phyloP scores from a whole-genome alignment of 1,140 invertebrate species.

The Kradibia gibbosae region DNA sequence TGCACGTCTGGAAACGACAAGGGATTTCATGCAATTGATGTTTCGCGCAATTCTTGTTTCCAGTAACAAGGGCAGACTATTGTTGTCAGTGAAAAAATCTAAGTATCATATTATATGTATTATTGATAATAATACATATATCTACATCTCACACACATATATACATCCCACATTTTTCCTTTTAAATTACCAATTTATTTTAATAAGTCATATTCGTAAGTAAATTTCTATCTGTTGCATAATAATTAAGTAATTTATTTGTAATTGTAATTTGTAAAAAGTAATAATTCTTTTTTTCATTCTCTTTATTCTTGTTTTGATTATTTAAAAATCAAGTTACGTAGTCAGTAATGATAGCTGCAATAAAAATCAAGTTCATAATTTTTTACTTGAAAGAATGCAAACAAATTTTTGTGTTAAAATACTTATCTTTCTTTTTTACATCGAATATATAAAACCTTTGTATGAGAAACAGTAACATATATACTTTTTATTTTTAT shows the following conservation, averaged over 20 bases:
- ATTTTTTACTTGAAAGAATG: conserved; percentile 59
- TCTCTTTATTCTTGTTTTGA: conserved; percentile 34
- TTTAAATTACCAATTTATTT: too few species aligned
- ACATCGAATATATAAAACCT: too few species aligned
- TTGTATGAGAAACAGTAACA: too few species aligned
- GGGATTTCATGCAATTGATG: conserved; percentile 26
- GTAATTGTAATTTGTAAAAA: too few species aligned
- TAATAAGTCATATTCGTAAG: too few species aligned
- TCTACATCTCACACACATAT: too few species aligned
- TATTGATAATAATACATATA: too few species aligned
- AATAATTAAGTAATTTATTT: too few species aligned
- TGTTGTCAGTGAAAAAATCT: neutral
- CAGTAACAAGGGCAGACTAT: neutral
- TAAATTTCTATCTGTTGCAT: too few species aligned
- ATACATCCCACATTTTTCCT: too few species aligned
- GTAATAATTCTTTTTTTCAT: neutral
- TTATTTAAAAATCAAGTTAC: conserved; percentile 22
- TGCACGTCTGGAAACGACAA: neutral
- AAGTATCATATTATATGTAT: neutral
- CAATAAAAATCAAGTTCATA: conserved; percentile 50
- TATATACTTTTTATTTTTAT: too few species aligned
- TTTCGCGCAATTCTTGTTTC: neutral
- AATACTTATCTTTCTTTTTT: neutral
- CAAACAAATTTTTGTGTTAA: neutral
- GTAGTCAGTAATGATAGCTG: conserved; percentile 28